A percentile compares a stretch with the other conserved stretches of the same genome.
Evolutionary conservation across 1,140 invertebrate genomes (phyloP).

Genomic region (Conopomorpha cramerella): DNA sequence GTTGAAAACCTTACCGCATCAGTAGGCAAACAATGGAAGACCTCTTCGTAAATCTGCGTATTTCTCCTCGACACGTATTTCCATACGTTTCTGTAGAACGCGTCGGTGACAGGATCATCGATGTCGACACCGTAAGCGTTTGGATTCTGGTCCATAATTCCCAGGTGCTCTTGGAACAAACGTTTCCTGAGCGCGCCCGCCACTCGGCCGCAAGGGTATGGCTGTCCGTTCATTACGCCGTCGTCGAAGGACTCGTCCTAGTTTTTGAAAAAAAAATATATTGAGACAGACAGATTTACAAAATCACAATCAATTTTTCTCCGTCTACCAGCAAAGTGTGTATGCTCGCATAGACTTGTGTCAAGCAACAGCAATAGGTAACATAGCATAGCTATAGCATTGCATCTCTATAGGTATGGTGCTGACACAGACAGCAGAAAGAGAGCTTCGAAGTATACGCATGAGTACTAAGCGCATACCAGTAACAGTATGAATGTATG

Average conservation of each 20-base stretch:
- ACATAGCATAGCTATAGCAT: no score
- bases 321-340: no score
- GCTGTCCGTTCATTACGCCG: constrained; percentile 78
- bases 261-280: no score
- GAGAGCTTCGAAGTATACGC: no score
- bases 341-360: no score
- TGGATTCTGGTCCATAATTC: constrained; percentile 59
- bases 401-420: no score
- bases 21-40: constrained; percentile 21
- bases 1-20: constrained; percentile 10
- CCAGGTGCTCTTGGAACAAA: constrained; percentile 91
- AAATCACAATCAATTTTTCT: no score
- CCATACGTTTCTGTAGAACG: constrained; percentile 86
- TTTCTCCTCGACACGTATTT: constrained; percentile 75
- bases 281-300: no score
- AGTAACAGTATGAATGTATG: background rate
- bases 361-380: no score
- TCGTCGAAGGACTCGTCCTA: constrained; percentile 84
- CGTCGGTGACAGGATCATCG: constrained; percentile 73
- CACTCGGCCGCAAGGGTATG: constrained; percentile 82
- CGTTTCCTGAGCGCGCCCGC: constrained; percentile 82
- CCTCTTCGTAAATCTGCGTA: constrained; percentile 86
- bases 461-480: no score
- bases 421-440: no score
- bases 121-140: constrained; percentile 61